Base-by-base conservation (phyloP, 2,888 invertebrate species). In the Tenthredo scrophulariae region DNA sequence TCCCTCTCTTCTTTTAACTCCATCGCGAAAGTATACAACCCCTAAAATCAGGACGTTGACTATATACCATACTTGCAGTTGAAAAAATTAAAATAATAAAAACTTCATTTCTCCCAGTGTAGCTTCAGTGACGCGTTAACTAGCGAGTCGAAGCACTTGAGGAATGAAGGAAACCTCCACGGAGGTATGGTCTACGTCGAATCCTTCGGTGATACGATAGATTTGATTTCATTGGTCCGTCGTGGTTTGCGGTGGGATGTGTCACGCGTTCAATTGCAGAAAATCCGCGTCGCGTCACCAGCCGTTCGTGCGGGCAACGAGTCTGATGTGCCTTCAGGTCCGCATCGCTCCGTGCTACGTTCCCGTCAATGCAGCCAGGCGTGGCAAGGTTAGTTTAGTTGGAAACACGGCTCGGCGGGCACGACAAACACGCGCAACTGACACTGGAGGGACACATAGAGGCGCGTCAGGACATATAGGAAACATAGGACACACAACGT, bases 351-450 rank as follows among this genome's bases (percentile, higher is more conserved):
- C 70, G 84, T 85, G n/a, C 22, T n/a, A 70, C 43, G 67, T 83
- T 86, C 84, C 87, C 85, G 91, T 91, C 90, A 89, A 90, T 91
- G 91, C 91, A 91, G 87, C 89, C 90, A 91, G 89, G 91, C 91
- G 90, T 91, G 90, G 90, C 90, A 86, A 89, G 91, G 91, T 91
- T 92, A 91, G 93, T 92, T 93, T 91, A 91, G 92, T 91, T 92
- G 91, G 91, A 91, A 91, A 91, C 91, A 92, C 91, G 92, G 91
- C 90, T 91, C 90, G 91, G 88, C 90, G 91, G 91, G 90, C 92
- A 91, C 89, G 88, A 91, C 90, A 93, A 93, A 93, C 91, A 92
- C 90, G 90, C 91, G 90, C 91, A 91, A 91, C 92, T 92, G 92
- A 92, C 91, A 92, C 92, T 90, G 89, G 86, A 89, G 90, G 91